phyloP scores from a whole-genome alignment of 2,797 vertebrate species.

The Allobates femoralis region DNA sequence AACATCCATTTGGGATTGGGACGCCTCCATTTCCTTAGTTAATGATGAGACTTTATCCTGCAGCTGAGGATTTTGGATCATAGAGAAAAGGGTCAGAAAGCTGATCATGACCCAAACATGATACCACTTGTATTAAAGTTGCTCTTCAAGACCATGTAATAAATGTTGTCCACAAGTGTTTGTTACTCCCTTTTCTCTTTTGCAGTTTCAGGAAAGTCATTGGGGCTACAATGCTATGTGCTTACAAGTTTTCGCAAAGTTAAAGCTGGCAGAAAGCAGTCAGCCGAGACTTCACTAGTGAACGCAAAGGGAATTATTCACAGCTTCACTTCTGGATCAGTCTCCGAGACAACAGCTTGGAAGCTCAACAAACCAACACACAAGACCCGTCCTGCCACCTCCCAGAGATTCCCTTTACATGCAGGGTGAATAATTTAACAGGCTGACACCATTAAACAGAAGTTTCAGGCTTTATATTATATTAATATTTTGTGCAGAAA shows the following conservation, averaged over 20 bases:
- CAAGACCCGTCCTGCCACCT: not conserved
- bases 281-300: not conserved
- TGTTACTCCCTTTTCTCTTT: not conserved
- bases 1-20: conserved; percentile 80
- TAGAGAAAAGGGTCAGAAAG: conserved; percentile 57
- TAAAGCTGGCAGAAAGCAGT: conserved; percentile 9
- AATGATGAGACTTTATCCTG: conserved; percentile 79
- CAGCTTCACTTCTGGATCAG: conserved; percentile 16
- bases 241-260: not conserved
- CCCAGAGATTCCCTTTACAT: conserved; percentile 32
- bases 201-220: not conserved
- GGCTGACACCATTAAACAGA: conserved; percentile 19
- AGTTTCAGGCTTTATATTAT: not conserved
- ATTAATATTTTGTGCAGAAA: not conserved
- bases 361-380: conserved; percentile 31
- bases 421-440: conserved; percentile 1
- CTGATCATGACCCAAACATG: not conserved
- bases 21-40: conserved; percentile 78
- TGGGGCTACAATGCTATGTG: not conserved
- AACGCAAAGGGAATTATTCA: conserved; percentile 33
- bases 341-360: conserved; percentile 52
- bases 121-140: not conserved
- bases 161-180: not conserved
- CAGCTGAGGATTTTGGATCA: conserved; percentile 76
- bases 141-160: not conserved